A percentile compares a stretch with the other conserved stretches of the same genome.
Evolutionary conservation across 1,140 invertebrate species (phyloP).

Genomic region (Drosophila saltans): DNA sequence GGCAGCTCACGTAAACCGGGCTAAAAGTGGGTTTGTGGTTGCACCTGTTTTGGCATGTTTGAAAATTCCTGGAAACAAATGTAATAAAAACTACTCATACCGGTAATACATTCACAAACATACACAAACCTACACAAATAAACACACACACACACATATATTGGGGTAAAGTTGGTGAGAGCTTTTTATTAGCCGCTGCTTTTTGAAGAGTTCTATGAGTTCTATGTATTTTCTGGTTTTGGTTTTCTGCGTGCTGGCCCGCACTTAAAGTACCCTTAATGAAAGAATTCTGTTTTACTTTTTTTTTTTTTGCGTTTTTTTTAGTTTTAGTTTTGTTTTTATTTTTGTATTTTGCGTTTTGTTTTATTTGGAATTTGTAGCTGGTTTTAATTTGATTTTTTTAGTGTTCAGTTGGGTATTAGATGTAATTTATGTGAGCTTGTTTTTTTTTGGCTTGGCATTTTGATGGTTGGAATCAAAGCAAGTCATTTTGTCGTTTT

Average conservation of each 20-base stretch:
- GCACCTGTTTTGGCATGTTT: constrained; percentile 78
- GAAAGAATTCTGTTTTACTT: constrained; percentile 49
- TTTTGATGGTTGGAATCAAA: constrained; percentile 38
- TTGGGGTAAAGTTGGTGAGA: constrained; percentile 43
- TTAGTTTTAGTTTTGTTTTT: constrained; percentile 46
- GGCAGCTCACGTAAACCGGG: constrained; percentile 61
- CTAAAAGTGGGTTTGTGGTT: constrained; percentile 59
- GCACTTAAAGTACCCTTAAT: constrained; percentile 71
- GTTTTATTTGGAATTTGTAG: constrained; percentile 69
- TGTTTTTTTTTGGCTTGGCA: constrained; percentile 8
- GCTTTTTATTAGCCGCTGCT: constrained; percentile 71
- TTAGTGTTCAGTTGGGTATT: constrained; percentile 52
- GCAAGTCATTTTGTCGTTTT: constrained; percentile 20
- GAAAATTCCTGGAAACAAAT: constrained; percentile 81
- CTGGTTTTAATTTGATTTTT: constrained; percentile 74
- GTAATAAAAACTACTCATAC: constrained; percentile 76
- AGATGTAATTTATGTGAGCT: constrained; percentile 64
- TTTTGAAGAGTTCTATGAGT: constrained; percentile 60
- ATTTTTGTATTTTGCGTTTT: constrained; percentile 21
- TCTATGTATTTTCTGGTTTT: constrained; percentile 50
- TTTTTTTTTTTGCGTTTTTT: constrained; percentile 9
- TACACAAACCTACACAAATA: constrained; percentile 11
- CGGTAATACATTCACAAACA: constrained; percentile 49
- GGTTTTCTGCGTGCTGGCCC: constrained; percentile 65
- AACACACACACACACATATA: constrained; percentile 20